Conservation (phyloP, 2,113 vertebrate species). For the Xerus inauris region DNA sequence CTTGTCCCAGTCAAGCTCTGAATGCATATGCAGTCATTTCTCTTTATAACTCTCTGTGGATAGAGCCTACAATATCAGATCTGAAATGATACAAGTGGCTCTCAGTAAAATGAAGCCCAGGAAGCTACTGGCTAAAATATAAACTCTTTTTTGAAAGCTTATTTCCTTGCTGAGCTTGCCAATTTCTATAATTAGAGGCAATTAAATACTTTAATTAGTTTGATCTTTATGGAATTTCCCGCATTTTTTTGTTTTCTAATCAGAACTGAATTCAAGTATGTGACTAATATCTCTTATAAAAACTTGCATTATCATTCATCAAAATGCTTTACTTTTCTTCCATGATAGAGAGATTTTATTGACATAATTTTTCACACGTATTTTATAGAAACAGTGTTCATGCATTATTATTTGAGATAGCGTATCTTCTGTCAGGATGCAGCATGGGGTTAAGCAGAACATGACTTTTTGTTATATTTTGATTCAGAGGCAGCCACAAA, state of each 20-base stretch:
- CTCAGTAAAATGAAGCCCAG: constrained; percentile 60
- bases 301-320: constrained; percentile 58
- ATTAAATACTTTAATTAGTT: constrained; percentile 80
- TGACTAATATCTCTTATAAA: constrained; percentile 79
- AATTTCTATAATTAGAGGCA: constrained; percentile 83
- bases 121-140: constrained; percentile 72
- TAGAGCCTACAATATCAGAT: constrained; percentile 41
- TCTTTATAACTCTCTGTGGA: constrained; percentile 63
- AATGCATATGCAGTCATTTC: constrained; percentile 54
- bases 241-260: constrained; percentile 78
- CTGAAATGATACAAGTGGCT: constrained; percentile 55
- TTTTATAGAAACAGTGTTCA: constrained; percentile 74
- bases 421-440: constrained; percentile 57
- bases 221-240: constrained; percentile 80
- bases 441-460: constrained; percentile 76
- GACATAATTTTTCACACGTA: constrained; percentile 76
- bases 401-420: constrained; percentile 60
- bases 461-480: constrained; percentile 52
- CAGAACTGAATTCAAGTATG: constrained; percentile 69
- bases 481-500: constrained; percentile 1
- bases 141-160: constrained; percentile 65
- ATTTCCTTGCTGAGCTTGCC: constrained; percentile 79
- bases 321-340: constrained; percentile 78
- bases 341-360: constrained; percentile 76
- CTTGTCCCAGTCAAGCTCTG: constrained; percentile 49